Percentiles rank a stretch among this genome's conserved stretches.
Conservation (phyloP, 2,797 vertebrate genomes). For the Enteromius anoplus region DNA sequence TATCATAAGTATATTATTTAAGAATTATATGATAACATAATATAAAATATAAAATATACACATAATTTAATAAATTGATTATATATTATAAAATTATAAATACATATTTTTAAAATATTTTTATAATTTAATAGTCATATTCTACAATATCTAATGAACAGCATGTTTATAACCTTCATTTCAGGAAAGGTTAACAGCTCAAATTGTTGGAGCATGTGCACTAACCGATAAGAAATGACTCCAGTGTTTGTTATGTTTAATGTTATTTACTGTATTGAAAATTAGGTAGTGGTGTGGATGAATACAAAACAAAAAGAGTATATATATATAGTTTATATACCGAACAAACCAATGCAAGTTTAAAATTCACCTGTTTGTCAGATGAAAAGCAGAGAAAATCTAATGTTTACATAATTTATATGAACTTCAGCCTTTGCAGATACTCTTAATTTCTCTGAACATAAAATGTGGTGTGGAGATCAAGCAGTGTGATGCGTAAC, state of each 20-base stretch:
- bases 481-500: conserved; percentile 34
- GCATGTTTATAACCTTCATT: background rate
- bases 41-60: background rate
- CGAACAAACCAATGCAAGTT: background rate
- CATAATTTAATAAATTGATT: background rate
- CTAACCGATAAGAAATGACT: background rate
- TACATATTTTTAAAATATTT: background rate
- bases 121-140: background rate
- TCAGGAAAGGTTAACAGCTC: background rate
- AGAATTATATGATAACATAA: background rate
- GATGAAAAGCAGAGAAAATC: background rate
- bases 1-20: background rate
- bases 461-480: conserved; percentile 10
- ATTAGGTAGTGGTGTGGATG: background rate
- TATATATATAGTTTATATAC: too few species aligned
- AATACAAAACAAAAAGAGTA: background rate
- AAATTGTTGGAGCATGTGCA: background rate
- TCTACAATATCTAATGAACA: background rate
- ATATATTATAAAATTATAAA: background rate
- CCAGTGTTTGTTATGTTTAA: background rate
- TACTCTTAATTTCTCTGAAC: background rate
- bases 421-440: background rate
- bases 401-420: background rate
- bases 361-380: background rate
- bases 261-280: background rate